These are phyloP conservation scores for Coluber constrictor DNA, from an alignment of 2,797 vertebrate genomes.

Conservation along the genomic window DNA sequence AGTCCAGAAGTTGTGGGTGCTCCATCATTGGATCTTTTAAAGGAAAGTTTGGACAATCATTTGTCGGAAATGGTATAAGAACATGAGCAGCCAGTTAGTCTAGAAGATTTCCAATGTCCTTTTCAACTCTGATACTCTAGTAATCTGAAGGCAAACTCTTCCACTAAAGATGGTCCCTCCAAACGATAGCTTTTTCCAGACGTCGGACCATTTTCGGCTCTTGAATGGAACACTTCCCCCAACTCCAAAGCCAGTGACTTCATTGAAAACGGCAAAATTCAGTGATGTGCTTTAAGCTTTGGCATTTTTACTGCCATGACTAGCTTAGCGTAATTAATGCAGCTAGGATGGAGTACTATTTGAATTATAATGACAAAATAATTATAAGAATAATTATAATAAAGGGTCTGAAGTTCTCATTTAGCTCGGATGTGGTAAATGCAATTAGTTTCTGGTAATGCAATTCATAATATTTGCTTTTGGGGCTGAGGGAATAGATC, in stretches of 20 bases:
- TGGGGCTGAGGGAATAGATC: background rate
- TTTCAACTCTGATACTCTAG: too few relatives aligned
- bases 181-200: background rate
- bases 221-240: background rate
- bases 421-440: background rate
- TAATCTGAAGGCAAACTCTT: background rate
- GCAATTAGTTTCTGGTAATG: background rate
- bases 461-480: background rate
- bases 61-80: too few relatives aligned
- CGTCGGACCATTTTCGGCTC: rapidly evolving
- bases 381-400: background rate
- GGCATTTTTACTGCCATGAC: background rate
- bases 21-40: too few relatives aligned
- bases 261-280: background rate
- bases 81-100: too few relatives aligned
- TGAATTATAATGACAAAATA: background rate
- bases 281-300: background rate
- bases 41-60: too few relatives aligned
- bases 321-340: background rate
- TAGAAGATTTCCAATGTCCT: too few relatives aligned
- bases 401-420: background rate
- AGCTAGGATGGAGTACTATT: background rate
- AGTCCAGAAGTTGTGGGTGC: too few relatives aligned
- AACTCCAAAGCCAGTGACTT: background rate
- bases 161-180: background rate